These are phyloP conservation scores for Onthophagus sagittarius DNA, from an alignment of 2,888 invertebrate genomes.

Conservation along the genomic window DNA sequence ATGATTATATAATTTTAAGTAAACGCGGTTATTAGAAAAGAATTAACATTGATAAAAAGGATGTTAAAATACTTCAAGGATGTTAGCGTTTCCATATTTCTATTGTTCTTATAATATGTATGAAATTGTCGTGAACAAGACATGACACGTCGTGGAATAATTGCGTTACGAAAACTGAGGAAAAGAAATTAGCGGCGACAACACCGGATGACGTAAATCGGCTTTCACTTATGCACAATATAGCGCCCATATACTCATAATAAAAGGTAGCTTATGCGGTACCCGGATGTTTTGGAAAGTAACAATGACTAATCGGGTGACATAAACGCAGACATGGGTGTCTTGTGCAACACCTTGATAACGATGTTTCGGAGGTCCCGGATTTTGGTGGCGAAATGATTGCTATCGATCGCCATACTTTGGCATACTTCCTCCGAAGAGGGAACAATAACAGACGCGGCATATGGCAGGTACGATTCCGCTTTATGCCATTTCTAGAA, in stretches of 20 bases:
- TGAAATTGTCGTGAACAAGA: too few species aligned
- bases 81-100: too few species aligned
- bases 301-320: conserved; percentile 2
- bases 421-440: not conserved
- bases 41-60: not conserved
- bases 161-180: not conserved
- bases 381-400: not conserved
- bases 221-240: conserved; percentile 28
- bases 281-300: conserved; percentile 10
- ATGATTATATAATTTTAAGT: too few species aligned
- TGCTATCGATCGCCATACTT: not conserved
- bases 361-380: not conserved
- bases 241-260: conserved; percentile 8
- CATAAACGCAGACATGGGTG: not conserved
- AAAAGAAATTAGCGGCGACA: conserved; percentile 6
- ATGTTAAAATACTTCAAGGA: not conserved
- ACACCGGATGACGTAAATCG: conserved; percentile 23
- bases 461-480: not conserved
- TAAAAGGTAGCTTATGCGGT: not conserved
- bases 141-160: not conserved
- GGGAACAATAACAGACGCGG: not conserved
- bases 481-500: not conserved
- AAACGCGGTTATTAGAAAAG: not conserved
- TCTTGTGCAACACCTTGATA: not conserved
- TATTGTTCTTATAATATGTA: too few species aligned